Evolutionary conservation across 2,888 invertebrate genomes (phyloP), one percentile per base, ranked within the genome.

Genomic region (Frankliniella fusca): DNA sequence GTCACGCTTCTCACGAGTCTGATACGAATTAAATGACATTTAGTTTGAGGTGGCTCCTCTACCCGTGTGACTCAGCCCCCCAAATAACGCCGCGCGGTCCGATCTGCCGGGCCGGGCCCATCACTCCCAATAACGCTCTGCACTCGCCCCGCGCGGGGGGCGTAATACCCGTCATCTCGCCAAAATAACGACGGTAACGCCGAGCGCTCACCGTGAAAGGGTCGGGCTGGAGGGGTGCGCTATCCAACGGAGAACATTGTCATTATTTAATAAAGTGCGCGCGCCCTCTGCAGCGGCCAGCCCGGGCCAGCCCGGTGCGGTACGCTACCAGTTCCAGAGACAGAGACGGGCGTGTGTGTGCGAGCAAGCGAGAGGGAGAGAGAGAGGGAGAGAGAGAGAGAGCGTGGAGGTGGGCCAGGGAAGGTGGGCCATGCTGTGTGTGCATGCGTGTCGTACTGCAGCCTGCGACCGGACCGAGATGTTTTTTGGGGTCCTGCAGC

Each of bases 181-280:
- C 38, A 38, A 38, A 38, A 38, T 38, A 38, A 38, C 38, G 38
- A 38, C 38, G 38, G 38, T 38, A 38, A 38, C 38, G 38, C n/a
- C 61, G 61, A 20, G 18, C 20, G 61, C 61, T 61, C 18, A 61
- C 61, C 61, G 61, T 61, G 61, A 15, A 61, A 61, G 61, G 61
- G 61, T 18, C 61, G 20, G 18, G 18, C 18, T 18, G 61, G 20
- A 18, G 18, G 61, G 7, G 70, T 76, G 70, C 70, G 70, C 70
- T 76, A 76, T 76, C 27, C 27, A 23, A 27, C 38, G 38, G 38
- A 38, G 27, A 76, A 27, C 27, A 76, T 76, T 27, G 70, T 76
- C 70, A 76, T 76, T 76, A 76, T 76, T 76, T 76, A 76, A 76
- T 76, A 76, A 76, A 76, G 70, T 76, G 70, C 70, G 5, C 20